A percentile compares a stretch with the other conserved stretches of the same genome.
Evolutionary conservation across 1,140 invertebrate species (phyloP).

Genomic region (Drosophila miranda): DNA sequence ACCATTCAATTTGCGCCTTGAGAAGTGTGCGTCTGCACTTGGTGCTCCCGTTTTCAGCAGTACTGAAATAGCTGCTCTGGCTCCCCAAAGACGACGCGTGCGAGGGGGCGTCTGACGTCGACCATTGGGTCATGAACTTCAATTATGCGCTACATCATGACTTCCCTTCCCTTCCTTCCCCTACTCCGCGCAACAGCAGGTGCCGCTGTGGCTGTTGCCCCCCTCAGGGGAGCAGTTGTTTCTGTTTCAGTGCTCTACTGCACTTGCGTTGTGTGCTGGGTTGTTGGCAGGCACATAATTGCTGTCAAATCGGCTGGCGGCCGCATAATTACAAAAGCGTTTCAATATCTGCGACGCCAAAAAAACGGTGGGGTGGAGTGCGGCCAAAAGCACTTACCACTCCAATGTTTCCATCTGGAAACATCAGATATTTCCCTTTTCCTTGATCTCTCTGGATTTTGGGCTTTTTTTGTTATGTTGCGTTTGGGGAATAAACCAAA

Average conservation of each 20-base stretch:
- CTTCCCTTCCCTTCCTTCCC: neutral
- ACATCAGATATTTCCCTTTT: slow-evolving; percentile 39
- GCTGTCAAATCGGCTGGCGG: slow-evolving; percentile 61
- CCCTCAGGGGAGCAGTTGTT: neutral
- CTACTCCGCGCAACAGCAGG: slow-evolving; percentile 12
- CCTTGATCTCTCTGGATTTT: slow-evolving; percentile 3
- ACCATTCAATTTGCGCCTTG: slow-evolving; percentile 35
- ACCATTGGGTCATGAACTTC: slow-evolving; percentile 73
- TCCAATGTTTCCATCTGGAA: slow-evolving; percentile 24
- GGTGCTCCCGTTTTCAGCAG: no score
- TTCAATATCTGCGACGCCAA: slow-evolving; percentile 24
- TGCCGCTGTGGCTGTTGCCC: slow-evolving; percentile 4
- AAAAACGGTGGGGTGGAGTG: slow-evolving; percentile 10
- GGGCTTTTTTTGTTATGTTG: slow-evolving; percentile 18
- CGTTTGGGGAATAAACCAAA: slow-evolving; percentile 26
- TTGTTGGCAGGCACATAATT: slow-evolving; percentile 47
- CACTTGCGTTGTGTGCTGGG: slow-evolving; percentile 22
- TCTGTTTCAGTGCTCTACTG: slow-evolving; percentile 13
- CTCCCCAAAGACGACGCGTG: slow-evolving; percentile 22
- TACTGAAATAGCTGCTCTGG: slow-evolving; percentile 31
- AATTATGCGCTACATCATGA: slow-evolving; percentile 56
- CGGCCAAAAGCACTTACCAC: slow-evolving; percentile 33
- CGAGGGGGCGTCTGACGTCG: slow-evolving; percentile 53
- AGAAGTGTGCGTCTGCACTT: neutral
- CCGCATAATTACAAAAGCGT: slow-evolving; percentile 57